Evolutionary conservation across 2,888 invertebrate species (phyloP), one percentile per base, ranked within the genome.

Genomic region (Strigamia crassipes): DNA sequence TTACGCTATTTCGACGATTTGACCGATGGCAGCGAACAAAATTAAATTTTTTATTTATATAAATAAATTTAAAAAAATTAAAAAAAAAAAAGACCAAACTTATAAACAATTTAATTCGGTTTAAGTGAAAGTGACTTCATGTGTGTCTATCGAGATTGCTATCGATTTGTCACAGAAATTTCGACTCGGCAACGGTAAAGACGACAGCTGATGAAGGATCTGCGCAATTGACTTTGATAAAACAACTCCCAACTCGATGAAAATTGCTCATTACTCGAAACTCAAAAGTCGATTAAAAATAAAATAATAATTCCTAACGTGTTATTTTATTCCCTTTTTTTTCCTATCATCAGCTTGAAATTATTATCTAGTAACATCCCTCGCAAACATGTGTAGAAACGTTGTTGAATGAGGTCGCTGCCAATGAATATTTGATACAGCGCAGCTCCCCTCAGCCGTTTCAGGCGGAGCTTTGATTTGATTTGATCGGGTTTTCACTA

Each of bases 351-450:
- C 38, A 38, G 38, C 38, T 38, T 38, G 38, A 38, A 56, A 56
- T 56, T 56, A 56, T n/a, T 18, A 9, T 56, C 15, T 8, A n/a
- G 15, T 18, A 18, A 56, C 18, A 56, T 18, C 15, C 9, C 18
- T 56, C 56, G 18, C 18, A n/a, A 56, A 56, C 56, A 18, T 56
- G 56, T 56, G 18, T 73, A 27, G 73, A 8, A 27, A 27, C 73
- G 73, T 73, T 15, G 73, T 73, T 73, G 73, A 73, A 27, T 73
- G 73, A 23, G 73, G 73, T 73, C 73, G 73, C 13, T 73, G 15
- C 9, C 73, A n/a, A 73, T 73, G 73, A 73, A 73, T 73, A 73
- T 73, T 73, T 73, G 73, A 73, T 73, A 27, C 73, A 73, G 73
- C 27, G 73, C 73, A 73, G 73, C 73, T n/a, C 10, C 27, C 31